phyloP scores from a whole-genome alignment of 2,888 invertebrate genomes.

The Tetanocera ferruginea region DNA sequence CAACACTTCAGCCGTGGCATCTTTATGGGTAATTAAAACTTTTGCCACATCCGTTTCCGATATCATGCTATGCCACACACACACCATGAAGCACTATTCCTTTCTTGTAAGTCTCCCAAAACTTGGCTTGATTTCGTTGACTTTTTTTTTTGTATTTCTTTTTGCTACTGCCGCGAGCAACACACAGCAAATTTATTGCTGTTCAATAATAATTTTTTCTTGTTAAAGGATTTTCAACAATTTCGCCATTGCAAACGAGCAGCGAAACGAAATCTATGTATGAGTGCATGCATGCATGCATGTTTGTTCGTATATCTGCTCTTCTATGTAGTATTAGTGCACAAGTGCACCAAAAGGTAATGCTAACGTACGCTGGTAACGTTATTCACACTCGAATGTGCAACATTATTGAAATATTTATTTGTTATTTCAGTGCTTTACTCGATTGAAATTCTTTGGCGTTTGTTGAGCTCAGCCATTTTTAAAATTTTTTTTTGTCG shows the following conservation, averaged over 20 bases:
- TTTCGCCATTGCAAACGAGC: conserved; percentile 46
- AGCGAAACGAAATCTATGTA: not conserved
- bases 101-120: not conserved
- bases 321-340: not conserved
- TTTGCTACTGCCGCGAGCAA: conserved; percentile 4
- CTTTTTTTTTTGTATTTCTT: too few relatives aligned
- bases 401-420: conserved; percentile 58
- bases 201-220: conserved; percentile 55
- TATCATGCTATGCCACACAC: not conserved
- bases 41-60: conserved; percentile 59
- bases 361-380: not conserved
- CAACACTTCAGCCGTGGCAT: conserved; percentile 49
- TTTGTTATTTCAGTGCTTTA: conserved; percentile 35
- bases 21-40: conserved; percentile 68
- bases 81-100: not conserved
- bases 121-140: conserved; percentile 11
- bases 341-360: not conserved
- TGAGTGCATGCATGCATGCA: not conserved
- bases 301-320: not conserved
- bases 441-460: conserved; percentile 34
- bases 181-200: conserved; percentile 57
- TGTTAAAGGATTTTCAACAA: conserved; percentile 50
- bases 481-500: not conserved
- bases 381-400: conserved; percentile 47
- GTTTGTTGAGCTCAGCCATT: not conserved